Percentiles rank a stretch among this genome's conserved stretches.
Evolutionary conservation across 1,140 invertebrate genomes (phyloP).

Genomic region (Cryptotermes secundus): DNA sequence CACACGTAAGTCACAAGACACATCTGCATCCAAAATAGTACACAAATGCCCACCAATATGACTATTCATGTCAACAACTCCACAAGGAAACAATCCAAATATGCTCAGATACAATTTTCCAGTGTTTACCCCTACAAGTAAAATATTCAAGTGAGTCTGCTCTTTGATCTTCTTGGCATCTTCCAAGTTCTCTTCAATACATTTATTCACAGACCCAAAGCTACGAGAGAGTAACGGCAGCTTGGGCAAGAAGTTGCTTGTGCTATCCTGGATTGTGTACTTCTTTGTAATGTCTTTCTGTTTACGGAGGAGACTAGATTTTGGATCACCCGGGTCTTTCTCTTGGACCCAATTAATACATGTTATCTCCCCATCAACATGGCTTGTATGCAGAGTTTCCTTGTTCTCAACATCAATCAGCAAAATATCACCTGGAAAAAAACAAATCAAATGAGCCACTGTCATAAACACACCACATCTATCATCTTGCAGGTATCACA

Average conservation of each 20-base stretch:
- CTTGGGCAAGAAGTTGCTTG: slow-evolving; percentile 53
- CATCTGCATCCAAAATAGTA: slow-evolving; percentile 40
- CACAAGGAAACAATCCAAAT: slow-evolving; percentile 82
- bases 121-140: slow-evolving; percentile 74
- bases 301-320: neutral
- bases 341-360: slow-evolving; percentile 56
- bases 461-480: neutral
- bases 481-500: neutral
- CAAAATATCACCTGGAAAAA: slow-evolving; percentile 56
- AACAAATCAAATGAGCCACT: slow-evolving; percentile 21
- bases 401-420: slow-evolving; percentile 88
- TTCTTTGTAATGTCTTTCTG: slow-evolving; percentile 35
- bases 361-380: slow-evolving; percentile 56
- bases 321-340: slow-evolving; percentile 25
- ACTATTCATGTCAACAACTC: slow-evolving; percentile 61
- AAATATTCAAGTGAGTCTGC: slow-evolving; percentile 70
- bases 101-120: slow-evolving; percentile 74
- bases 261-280: slow-evolving; percentile 45
- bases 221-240: slow-evolving; percentile 60
- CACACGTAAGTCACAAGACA: slow-evolving; percentile 49
- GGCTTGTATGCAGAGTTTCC: slow-evolving; percentile 70
- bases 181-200: slow-evolving; percentile 60
- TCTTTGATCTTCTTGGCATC: slow-evolving; percentile 63
- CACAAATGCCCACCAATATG: slow-evolving; percentile 38
- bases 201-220: slow-evolving; percentile 53